Percentiles rank a stretch among this genome's conserved stretches.
Conservation (phyloP, 1,140 invertebrate species). For the Lerema accius region DNA sequence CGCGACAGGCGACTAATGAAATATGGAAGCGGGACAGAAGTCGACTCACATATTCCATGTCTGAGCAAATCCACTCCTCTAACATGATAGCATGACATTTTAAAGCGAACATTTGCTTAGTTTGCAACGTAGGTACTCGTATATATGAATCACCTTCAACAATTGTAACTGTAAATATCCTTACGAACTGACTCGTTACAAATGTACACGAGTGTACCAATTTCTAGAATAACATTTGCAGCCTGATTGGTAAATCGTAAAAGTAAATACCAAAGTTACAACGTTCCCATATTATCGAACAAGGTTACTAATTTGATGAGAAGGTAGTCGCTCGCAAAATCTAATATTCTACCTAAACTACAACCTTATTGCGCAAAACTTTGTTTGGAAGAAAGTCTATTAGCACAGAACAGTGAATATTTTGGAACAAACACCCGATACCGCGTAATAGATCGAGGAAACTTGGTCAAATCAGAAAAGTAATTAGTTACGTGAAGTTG, state of each 20-base stretch:
- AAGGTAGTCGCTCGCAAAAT: neutral
- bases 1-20: conserved; percentile 39
- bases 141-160: too few relatives aligned
- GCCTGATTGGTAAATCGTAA: neutral
- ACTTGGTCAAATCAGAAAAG: neutral
- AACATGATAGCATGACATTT: conserved; percentile 14
- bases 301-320: neutral
- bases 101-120: conserved; percentile 7
- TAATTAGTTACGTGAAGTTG: neutral
- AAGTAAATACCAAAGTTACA: neutral
- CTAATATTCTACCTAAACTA: neutral
- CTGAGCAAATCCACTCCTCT: conserved; percentile 10
- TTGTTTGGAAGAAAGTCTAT: neutral
- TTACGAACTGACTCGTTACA: too few relatives aligned
- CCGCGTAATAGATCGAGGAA: neutral
- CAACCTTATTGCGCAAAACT: neutral
- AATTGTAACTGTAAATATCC: too few relatives aligned
- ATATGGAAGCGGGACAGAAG: conserved; percentile 37
- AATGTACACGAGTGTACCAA: too few relatives aligned
- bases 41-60: conserved; percentile 23
- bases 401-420: neutral
- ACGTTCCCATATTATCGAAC: neutral
- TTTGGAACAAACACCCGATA: neutral
- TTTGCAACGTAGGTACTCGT: too few relatives aligned
- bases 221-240: too few relatives aligned